Evolutionary conservation across 2,888 invertebrate genomes (phyloP).

Genomic region (Eudasyphora cyanicolor): DNA sequence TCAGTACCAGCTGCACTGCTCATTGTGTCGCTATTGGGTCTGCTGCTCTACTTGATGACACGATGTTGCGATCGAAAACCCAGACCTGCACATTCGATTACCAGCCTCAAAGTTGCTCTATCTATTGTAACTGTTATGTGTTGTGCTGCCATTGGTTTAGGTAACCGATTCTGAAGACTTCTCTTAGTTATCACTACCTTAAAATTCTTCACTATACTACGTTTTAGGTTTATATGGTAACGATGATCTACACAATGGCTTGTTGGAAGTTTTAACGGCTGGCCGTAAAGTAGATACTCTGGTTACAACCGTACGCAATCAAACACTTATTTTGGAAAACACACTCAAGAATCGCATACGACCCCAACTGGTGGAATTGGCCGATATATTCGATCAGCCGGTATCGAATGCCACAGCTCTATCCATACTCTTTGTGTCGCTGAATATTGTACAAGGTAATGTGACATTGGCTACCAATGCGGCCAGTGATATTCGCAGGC

Average conservation of each 20-base stretch:
- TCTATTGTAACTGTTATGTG: constrained; percentile 92
- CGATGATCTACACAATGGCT: constrained; percentile 95
- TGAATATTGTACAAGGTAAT: constrained; percentile 87
- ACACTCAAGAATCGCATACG: constrained; percentile 87
- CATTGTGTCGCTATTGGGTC: constrained; percentile 92
- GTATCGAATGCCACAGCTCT: constrained; percentile 89
- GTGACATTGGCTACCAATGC: constrained; percentile 88
- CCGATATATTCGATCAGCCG: constrained; percentile 89
- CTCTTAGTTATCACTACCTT: too few species aligned
- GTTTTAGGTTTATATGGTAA: constrained; percentile 90
- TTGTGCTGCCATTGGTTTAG: constrained; percentile 93
- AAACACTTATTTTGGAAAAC: constrained; percentile 88
- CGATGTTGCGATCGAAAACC: constrained; percentile 97
- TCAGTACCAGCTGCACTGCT: constrained; percentile 97
- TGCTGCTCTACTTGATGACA: constrained; percentile 95
- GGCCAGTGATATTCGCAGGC: constrained; percentile 87
- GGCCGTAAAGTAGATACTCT: constrained; percentile 90
- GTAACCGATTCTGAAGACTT: too few species aligned
- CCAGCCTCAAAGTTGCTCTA: constrained; percentile 90
- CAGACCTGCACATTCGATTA: constrained; percentile 92
- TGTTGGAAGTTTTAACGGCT: constrained; percentile 89
- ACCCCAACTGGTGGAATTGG: constrained; percentile 86
- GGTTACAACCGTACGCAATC: constrained; percentile 89
- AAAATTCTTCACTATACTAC: too few species aligned
- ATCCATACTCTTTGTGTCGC: constrained; percentile 85